These are phyloP conservation scores for Eurystomus gularis DNA, from an alignment of 2,113 vertebrate species.

Conservation along the genomic window DNA sequence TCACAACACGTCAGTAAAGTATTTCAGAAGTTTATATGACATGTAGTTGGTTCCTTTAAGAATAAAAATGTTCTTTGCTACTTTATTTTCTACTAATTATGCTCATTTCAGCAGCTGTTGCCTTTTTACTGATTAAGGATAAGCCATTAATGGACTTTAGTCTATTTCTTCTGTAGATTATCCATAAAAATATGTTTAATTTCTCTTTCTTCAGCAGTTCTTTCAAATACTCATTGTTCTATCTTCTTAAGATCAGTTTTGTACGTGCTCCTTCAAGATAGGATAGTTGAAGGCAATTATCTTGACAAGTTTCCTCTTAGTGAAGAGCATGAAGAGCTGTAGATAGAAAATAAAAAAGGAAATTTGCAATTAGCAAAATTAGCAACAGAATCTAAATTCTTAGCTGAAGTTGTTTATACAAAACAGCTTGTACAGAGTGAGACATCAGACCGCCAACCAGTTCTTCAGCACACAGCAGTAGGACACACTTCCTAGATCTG, in stretches of 20 bases:
- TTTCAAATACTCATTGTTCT: not conserved
- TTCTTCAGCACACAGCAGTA: not conserved
- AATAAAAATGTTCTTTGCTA: not conserved
- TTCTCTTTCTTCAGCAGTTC: not conserved
- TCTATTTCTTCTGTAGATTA: not conserved
- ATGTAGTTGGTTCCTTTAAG: not conserved
- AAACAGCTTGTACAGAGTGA: not conserved
- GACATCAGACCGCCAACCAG: not conserved
- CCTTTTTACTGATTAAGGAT: not conserved
- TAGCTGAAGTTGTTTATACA: not conserved
- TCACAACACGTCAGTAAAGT: not conserved
- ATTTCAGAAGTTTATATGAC: not conserved
- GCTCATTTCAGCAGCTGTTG: not conserved
- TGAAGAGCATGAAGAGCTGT: not conserved
- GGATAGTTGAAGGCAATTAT: not conserved
- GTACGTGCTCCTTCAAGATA: not conserved
- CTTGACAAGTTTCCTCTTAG: not conserved
- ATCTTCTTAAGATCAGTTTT: not conserved
- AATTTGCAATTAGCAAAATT: not conserved
- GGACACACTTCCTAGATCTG: not conserved
- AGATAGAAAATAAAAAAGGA: not conserved
- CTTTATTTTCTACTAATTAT: not conserved
- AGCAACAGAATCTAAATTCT: not conserved
- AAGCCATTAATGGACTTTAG: not conserved
- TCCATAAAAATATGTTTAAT: not conserved